Evolutionary conservation across 2,888 invertebrate genomes (phyloP).

Genomic region (Sturmia bella): DNA sequence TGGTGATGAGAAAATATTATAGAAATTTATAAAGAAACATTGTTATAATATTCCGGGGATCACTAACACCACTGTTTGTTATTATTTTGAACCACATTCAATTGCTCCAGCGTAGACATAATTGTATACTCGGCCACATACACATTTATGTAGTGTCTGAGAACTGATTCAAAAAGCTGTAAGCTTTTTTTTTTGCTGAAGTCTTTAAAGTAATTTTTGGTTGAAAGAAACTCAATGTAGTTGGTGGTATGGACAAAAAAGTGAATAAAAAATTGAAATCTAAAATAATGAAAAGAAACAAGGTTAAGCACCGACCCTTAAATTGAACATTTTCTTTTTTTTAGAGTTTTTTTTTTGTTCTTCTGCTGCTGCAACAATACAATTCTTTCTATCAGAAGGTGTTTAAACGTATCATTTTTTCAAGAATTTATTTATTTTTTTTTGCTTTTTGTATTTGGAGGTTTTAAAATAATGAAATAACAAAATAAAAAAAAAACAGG

Average conservation of each 20-base stretch:
- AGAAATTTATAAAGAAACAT: too few relatives aligned
- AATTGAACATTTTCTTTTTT: slow-evolving; percentile 57
- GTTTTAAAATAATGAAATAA: slow-evolving; percentile 22
- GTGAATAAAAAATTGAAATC: slow-evolving; percentile 40
- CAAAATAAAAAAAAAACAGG: slow-evolving; percentile 40
- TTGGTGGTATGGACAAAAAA: slow-evolving; percentile 47
- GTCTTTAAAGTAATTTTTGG: slow-evolving; percentile 45
- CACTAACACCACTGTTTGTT: slow-evolving; percentile 9
- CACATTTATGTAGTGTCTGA: slow-evolving; percentile 23
- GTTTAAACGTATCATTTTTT: slow-evolving; percentile 58
- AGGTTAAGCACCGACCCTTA: slow-evolving; percentile 66
- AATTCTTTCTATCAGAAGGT: slow-evolving; percentile 62
- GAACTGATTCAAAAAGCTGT: slow-evolving; percentile 38
- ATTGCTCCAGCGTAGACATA: slow-evolving; percentile 51
- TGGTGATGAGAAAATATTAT: too few relatives aligned
- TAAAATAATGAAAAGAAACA: slow-evolving; percentile 62
- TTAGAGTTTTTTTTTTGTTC: neutral
- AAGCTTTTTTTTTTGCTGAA: slow-evolving; percentile 39
- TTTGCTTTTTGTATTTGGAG: slow-evolving; percentile 5
- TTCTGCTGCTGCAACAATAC: slow-evolving; percentile 13
- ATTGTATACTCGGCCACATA: slow-evolving; percentile 45
- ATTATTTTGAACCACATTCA: slow-evolving; percentile 21
- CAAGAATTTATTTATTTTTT: slow-evolving; percentile 50
- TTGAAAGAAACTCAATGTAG: slow-evolving; percentile 47
- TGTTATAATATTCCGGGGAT: too few relatives aligned